These are phyloP conservation scores for Thecocarcelia acutangulata DNA, from an alignment of 2,888 invertebrate species.

Conservation along the genomic window DNA sequence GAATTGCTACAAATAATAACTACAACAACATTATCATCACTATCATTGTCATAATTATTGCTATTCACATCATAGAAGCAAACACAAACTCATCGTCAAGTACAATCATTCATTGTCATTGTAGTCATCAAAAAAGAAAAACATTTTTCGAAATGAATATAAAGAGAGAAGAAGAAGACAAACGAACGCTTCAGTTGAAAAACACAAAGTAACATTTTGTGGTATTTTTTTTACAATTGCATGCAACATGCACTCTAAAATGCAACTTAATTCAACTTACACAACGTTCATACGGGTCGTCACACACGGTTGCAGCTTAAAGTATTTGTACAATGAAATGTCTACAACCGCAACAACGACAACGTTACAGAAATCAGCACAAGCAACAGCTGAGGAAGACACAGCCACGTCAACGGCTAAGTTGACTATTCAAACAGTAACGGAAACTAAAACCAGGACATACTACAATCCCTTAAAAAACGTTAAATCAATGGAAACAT, in stretches of 20 bases:
- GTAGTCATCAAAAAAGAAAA: slow-evolving; percentile 30
- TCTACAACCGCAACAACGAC: slow-evolving; percentile 70
- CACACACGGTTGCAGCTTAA: slow-evolving; percentile 74
- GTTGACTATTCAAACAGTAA: slow-evolving; percentile 23
- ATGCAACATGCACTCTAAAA: slow-evolving; percentile 73
- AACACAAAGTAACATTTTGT: slow-evolving; percentile 63
- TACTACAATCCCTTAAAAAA: slow-evolving; percentile 29
- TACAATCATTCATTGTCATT: slow-evolving; percentile 36
- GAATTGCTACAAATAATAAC: slow-evolving; percentile 61
- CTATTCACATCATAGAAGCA: slow-evolving; percentile 20
- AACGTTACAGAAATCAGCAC: slow-evolving; percentile 17
- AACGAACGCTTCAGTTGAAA: not conserved
- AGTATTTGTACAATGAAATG: slow-evolving; percentile 80
- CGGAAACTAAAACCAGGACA: slow-evolving; percentile 49
- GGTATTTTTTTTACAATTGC: slow-evolving; percentile 70
- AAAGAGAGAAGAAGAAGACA: slow-evolving; percentile 34
- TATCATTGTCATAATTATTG: slow-evolving; percentile 60
- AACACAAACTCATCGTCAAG: slow-evolving; percentile 32
- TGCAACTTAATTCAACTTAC: slow-evolving; percentile 74
- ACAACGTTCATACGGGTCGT: slow-evolving; percentile 76
- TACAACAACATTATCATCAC: slow-evolving; percentile 67
- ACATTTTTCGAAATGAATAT: slow-evolving; percentile 25
- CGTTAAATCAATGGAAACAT: slow-evolving; percentile 56
- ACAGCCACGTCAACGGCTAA: slow-evolving; percentile 27
- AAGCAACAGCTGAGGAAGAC: slow-evolving; percentile 54